These are phyloP conservation scores for Plutella xylostella DNA, from an alignment of 2,888 invertebrate genomes.

Conservation along the genomic window DNA sequence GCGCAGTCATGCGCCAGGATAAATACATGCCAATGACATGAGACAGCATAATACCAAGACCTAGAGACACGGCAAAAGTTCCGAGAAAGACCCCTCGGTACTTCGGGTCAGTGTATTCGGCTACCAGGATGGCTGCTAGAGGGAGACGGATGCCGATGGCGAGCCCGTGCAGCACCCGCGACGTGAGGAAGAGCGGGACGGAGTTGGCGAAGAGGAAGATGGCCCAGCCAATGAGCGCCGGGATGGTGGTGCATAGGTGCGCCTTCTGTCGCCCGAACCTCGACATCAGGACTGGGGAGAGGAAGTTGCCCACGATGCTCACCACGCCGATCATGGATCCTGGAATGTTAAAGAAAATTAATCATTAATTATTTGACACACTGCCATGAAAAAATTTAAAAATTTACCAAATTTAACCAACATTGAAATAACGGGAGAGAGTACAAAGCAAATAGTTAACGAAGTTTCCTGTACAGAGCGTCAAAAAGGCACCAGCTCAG, in stretches of 20 bases:
- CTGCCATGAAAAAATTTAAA: too few relatives aligned
- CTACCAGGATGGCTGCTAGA: slow-evolving; percentile 65
- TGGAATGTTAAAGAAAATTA: slow-evolving; percentile 23
- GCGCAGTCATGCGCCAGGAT: slow-evolving; percentile 70
- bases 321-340: slow-evolving; percentile 56
- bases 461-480: too few relatives aligned
- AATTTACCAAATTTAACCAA: too few relatives aligned
- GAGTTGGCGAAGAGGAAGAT: slow-evolving; percentile 50
- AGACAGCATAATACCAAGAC: slow-evolving; percentile 72
- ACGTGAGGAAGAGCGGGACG: slow-evolving; percentile 46
- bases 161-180: slow-evolving; percentile 59
- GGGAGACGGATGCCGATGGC: slow-evolving; percentile 67
- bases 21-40: slow-evolving; percentile 74
- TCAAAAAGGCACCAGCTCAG: too few relatives aligned
- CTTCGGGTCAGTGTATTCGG: slow-evolving; percentile 71
- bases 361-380: too few relatives aligned
- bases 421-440: too few relatives aligned
- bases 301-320: slow-evolving; percentile 60
- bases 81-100: slow-evolving; percentile 74
- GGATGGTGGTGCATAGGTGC: slow-evolving; percentile 58
- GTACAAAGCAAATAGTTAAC: too few relatives aligned
- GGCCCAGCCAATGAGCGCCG: slow-evolving; percentile 63
- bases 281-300: slow-evolving; percentile 66
- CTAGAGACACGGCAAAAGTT: slow-evolving; percentile 71
- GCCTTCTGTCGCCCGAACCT: slow-evolving; percentile 69